Evolutionary conservation across 2,797 vertebrate genomes (phyloP), one percentile per base, ranked within the genome.

Genomic region (Ispidina picta): DNA sequence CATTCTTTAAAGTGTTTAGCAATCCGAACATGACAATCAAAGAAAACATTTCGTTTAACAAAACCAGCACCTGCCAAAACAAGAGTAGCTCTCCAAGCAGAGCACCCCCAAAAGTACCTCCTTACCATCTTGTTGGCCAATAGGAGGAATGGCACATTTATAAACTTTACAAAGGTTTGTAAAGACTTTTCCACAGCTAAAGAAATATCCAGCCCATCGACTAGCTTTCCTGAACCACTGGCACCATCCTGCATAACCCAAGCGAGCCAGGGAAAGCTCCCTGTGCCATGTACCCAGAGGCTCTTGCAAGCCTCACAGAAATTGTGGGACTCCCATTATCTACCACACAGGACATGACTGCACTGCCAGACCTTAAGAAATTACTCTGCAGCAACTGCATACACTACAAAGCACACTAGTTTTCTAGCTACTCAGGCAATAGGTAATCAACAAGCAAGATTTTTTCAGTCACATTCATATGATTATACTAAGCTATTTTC

Each of bases 231-330:
- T 20, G 29, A 23, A 28, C 14, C 74, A 56, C 6, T 1, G 17
- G 3, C 31, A 25, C 15, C 11, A 8, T 15, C 49, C 59, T 12
- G 12, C 8, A 1, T 3, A 10, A 14, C 13, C 6, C 0, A 3
- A 14, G n/a, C 3, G 64, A 58, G 29, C 8, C 6, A 20, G 8
- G 17, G 31, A 31, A 16, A 41, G 25, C 26, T 21, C 35, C 23
- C 3, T 2, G 4, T 0, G 12, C 48, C 14, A 13, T 2, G 29
- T 22, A 12, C 13, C 17, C 1, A 2, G 19, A 31, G 64, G 14
- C 8, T 18, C n/a, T 5, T 8, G 17, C 43, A 9, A 8, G 11
- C 6, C 16, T 5, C 33, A 12, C 12, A 6, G 8, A 3, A 9
- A 7, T 2, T 31, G 6, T 1, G 0, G 9, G 2, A 5, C 33